A percentile compares a stretch with the other conserved stretches of the same genome.
phyloP scores from a whole-genome alignment of 2,797 vertebrate species.

The Cyprinella venusta region DNA sequence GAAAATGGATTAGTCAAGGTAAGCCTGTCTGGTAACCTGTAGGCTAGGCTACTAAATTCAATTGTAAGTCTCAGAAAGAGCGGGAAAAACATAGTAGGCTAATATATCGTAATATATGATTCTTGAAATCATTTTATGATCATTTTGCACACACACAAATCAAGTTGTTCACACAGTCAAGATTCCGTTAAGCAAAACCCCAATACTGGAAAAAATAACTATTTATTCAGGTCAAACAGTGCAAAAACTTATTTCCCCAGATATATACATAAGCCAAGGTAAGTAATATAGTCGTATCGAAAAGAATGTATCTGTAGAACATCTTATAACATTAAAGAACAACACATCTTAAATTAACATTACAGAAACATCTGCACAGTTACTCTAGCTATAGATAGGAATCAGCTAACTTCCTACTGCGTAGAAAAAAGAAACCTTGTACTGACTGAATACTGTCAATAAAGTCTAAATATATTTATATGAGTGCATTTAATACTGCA shows the following conservation, averaged over 20 bases:
- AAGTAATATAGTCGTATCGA: slow-evolving; percentile 55
- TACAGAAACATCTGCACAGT: slow-evolving; percentile 73
- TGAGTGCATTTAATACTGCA: slow-evolving; percentile 85
- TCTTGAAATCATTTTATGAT: not conserved
- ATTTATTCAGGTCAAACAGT: slow-evolving; percentile 75
- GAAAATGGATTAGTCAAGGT: not conserved
- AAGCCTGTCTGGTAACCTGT: not conserved
- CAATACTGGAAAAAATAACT: slow-evolving; percentile 58
- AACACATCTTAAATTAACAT: slow-evolving; percentile 64
- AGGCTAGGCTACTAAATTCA: not conserved
- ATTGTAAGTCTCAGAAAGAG: not conserved
- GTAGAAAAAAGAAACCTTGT: slow-evolving; percentile 73
- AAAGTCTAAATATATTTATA: slow-evolving; percentile 73
- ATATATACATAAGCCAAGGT: slow-evolving; percentile 60
- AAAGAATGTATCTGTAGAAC: slow-evolving; percentile 66
- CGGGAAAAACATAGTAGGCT: not conserved
- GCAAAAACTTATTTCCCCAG: slow-evolving; percentile 70
- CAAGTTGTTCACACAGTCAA: not conserved
- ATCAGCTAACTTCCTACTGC: slow-evolving; percentile 53
- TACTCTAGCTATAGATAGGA: slow-evolving; percentile 78
- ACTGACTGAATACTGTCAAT: slow-evolving; percentile 83
- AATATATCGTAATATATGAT: not conserved
- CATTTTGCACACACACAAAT: not conserved
- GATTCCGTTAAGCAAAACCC: slow-evolving; percentile 16
- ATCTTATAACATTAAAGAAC: slow-evolving; percentile 46